A percentile compares a stretch with the other conserved stretches of the same genome.
Conservation (phyloP, 2,113 vertebrate species). For the Trogon melanurus region DNA sequence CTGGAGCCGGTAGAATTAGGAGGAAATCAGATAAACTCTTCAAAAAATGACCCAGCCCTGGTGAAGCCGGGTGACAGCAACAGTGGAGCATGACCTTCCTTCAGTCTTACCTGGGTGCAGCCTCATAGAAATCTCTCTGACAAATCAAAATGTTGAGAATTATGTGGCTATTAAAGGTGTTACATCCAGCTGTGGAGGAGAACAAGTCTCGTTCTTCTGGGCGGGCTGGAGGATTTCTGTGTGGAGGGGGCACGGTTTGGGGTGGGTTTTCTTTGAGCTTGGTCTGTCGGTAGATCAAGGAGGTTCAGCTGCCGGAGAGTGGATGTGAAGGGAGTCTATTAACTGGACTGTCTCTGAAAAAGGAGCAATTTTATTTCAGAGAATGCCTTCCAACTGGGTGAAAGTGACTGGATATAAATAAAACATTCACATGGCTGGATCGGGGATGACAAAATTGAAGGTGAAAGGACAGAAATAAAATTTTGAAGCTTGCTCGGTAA, state of each 20-base stretch:
- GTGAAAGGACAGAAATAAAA: background rate
- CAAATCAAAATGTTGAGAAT: accelerated
- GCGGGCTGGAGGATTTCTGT: background rate
- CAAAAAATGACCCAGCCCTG: background rate
- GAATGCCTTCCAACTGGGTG: background rate
- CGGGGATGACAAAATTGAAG: background rate
- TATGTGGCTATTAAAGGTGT: accelerated
- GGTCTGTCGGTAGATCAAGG: background rate
- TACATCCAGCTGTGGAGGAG: background rate
- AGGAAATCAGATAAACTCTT: accelerated
- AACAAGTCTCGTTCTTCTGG: background rate
- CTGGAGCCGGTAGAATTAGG: background rate
- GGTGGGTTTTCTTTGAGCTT: background rate
- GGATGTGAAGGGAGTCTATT: background rate
- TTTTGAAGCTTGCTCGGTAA: background rate
- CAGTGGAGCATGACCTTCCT: accelerated
- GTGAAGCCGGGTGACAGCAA: background rate
- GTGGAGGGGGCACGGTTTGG: too few relatives aligned
- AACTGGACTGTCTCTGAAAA: background rate
- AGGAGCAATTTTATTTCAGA: background rate
- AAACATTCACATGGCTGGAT: background rate
- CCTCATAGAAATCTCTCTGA: background rate
- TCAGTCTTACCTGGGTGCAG: accelerated
- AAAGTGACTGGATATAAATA: background rate
- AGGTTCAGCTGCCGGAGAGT: background rate